These are phyloP conservation scores for Macaria liturata DNA, from an alignment of 2,888 invertebrate species.

Conservation along the genomic window DNA sequence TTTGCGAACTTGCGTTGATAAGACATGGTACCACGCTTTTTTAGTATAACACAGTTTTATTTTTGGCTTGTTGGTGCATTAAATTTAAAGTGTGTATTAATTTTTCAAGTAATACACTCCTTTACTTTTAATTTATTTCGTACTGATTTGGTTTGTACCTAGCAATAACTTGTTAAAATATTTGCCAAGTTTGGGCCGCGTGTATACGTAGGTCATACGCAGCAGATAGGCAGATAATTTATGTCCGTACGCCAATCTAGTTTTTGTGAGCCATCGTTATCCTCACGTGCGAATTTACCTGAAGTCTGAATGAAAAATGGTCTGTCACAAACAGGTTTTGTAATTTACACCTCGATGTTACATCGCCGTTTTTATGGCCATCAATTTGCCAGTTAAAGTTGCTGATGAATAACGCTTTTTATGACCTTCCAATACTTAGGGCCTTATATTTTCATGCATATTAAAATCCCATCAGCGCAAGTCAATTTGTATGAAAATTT, in stretches of 20 bases:
- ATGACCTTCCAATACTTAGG: constrained; percentile 10
- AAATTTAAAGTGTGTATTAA: too few relatives aligned
- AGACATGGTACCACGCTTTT: too few relatives aligned
- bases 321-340: constrained; percentile 15
- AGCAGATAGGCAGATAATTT: too few relatives aligned
- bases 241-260: not conserved
- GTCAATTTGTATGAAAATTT: constrained; percentile 6
- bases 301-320: constrained; percentile 20
- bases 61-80: too few relatives aligned
- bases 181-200: too few relatives aligned
- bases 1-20: too few relatives aligned
- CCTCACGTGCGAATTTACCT: constrained; percentile 14
- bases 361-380: constrained; percentile 19
- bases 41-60: too few relatives aligned
- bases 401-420: constrained; percentile 19
- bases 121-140: too few relatives aligned
- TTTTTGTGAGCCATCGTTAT: not conserved
- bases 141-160: too few relatives aligned
- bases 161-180: too few relatives aligned
- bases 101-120: too few relatives aligned
- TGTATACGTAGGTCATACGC: too few relatives aligned
- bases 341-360: constrained; percentile 19
- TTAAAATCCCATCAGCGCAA: constrained; percentile 6
- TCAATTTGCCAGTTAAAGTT: constrained; percentile 26
- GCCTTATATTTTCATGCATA: constrained; percentile 7